Evolutionary conservation across 1,140 invertebrate genomes (phyloP).

Genomic region (Papilio polytes): DNA sequence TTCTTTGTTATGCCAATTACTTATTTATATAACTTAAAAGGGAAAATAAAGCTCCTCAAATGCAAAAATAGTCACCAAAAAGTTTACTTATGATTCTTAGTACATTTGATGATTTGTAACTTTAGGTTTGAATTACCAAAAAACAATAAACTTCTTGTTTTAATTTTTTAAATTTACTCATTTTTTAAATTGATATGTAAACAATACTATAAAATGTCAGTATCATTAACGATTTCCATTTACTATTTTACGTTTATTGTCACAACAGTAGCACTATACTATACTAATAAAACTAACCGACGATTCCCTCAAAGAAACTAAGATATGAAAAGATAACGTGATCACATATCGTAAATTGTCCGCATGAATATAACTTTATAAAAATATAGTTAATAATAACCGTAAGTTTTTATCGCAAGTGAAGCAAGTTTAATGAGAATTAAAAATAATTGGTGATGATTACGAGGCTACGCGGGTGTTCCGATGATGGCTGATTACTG

Average conservation of each 20-base stretch:
- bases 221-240: neutral
- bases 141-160: neutral
- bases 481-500: neutral
- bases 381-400: slow-evolving; percentile 25
- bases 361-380: slow-evolving; percentile 8
- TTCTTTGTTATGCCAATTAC: too few species aligned
- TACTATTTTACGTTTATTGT: neutral
- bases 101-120: too few species aligned
- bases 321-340: neutral
- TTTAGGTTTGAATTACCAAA: neutral
- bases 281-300: neutral
- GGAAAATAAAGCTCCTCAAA: too few species aligned
- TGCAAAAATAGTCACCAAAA: too few species aligned
- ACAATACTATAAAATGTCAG: neutral
- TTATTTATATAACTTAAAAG: too few species aligned
- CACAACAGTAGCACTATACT: neutral
- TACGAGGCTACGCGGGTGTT: slow-evolving; percentile 21
- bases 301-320: neutral
- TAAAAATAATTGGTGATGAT: slow-evolving; percentile 30
- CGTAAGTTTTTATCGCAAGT: slow-evolving; percentile 18
- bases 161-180: neutral
- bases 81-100: too few species aligned
- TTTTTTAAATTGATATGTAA: neutral
- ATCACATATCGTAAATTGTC: slow-evolving; percentile 3
- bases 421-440: slow-evolving; percentile 20